Evolutionary conservation across 2,888 invertebrate genomes (phyloP).

Genomic region (Acrobeloides nanus): DNA sequence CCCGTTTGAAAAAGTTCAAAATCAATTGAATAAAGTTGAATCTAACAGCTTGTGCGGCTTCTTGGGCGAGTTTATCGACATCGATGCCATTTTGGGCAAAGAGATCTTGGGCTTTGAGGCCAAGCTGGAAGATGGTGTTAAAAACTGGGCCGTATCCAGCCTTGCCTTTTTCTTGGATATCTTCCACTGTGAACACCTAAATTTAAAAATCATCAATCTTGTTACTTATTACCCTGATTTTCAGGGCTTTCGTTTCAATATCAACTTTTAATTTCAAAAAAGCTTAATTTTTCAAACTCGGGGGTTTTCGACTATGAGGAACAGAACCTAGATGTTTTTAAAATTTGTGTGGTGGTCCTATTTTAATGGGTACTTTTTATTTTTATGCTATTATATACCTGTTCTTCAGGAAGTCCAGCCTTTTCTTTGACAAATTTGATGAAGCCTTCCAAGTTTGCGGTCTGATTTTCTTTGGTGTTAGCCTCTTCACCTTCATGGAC

Average conservation of each 20-base stretch:
- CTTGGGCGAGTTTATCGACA: constrained; percentile 34
- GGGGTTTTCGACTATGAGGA: no score
- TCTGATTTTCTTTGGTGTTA: constrained; percentile 42
- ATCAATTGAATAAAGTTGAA: no score
- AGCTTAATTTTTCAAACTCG: no score
- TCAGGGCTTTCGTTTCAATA: no score
- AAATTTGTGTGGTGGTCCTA: no score
- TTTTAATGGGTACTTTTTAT: no score
- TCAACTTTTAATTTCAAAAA: no score
- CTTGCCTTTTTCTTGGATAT: constrained; percentile 48
- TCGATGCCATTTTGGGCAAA: constrained; percentile 24
- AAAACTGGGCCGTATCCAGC: constrained; percentile 44
- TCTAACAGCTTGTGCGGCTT: no score
- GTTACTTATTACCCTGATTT: no score
- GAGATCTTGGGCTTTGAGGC: constrained; percentile 28
- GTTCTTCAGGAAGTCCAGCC: constrained; percentile 33
- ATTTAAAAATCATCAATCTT: constrained; percentile 7
- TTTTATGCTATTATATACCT: constrained; percentile 17
- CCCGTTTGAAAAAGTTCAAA: no score
- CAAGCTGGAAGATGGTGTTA: constrained; percentile 43
- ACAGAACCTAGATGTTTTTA: no score
- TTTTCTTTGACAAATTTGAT: constrained; percentile 39
- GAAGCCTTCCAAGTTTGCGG: constrained; percentile 44
- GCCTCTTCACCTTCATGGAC: constrained; percentile 44
- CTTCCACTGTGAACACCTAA: constrained; percentile 38